A percentile compares a stretch with the other conserved stretches of the same genome.
Evolutionary conservation across 2,888 invertebrate genomes (phyloP).

Genomic region (Caenorhabditis japonica): DNA sequence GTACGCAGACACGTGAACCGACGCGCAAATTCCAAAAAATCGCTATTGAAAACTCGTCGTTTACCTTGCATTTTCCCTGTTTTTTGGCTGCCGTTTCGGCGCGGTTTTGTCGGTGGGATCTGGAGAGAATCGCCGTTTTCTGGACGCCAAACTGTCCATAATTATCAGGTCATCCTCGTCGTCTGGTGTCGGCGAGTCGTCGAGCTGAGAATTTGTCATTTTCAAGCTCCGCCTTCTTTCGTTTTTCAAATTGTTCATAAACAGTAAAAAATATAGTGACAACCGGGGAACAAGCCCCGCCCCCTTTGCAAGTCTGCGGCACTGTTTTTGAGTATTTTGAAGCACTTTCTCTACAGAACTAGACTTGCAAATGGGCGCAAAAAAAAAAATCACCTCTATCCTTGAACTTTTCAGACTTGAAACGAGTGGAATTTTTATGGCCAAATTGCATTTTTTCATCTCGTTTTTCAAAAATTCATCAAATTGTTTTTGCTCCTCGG

Average conservation of each 20-base stretch:
- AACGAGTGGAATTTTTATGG: slow-evolving; percentile 9
- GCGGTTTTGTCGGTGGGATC: background rate
- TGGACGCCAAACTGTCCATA: slow-evolving; percentile 6
- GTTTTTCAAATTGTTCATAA: no score
- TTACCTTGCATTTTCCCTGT: slow-evolving; percentile 22
- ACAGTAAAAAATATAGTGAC: no score
- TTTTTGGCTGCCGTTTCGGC: slow-evolving; percentile 12
- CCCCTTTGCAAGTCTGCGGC: no score
- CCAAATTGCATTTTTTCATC: slow-evolving; percentile 3
- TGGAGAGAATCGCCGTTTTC: slow-evolving; percentile 23
- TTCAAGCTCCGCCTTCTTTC: no score
- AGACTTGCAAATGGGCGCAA: no score
- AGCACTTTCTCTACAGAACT: no score
- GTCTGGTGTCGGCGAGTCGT: slow-evolving; percentile 14
- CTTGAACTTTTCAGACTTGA: background rate
- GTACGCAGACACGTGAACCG: no score
- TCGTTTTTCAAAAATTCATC: slow-evolving; percentile 4
- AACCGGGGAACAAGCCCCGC: no score
- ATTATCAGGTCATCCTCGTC: slow-evolving; percentile 19
- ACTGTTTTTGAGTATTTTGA: no score
- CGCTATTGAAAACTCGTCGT: no score
- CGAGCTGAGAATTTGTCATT: background rate
- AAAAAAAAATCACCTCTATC: no score
- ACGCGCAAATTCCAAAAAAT: background rate
- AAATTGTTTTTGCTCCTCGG: slow-evolving; percentile 12